phyloP scores from a whole-genome alignment of 1,140 invertebrate species.

The Mactra quadrangularis region DNA sequence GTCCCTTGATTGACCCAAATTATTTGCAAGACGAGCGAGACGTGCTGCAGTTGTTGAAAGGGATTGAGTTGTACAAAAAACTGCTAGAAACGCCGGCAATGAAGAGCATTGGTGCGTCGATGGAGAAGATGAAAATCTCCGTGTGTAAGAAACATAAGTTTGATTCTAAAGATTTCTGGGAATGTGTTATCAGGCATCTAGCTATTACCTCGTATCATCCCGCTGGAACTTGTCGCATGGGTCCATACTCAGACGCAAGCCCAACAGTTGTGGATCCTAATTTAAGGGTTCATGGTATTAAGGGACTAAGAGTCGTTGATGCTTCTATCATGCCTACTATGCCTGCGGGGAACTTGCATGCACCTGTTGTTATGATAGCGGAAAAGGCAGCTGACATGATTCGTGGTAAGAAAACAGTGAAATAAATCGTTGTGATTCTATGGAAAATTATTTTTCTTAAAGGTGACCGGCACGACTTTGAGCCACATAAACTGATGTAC shows the following conservation, averaged over 20 bases:
- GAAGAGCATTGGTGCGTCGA: conserved; percentile 34
- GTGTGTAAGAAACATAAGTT: conserved; percentile 40
- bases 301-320: conserved; percentile 70
- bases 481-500: too few relatives aligned
- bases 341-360: conserved; percentile 89
- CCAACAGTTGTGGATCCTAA: conserved; percentile 39
- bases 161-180: conserved; percentile 37
- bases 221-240: conserved; percentile 95
- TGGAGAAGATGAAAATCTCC: conserved; percentile 36
- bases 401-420: conserved; percentile 35
- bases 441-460: too few relatives aligned
- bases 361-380: conserved; percentile 92
- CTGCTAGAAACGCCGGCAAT: conserved; percentile 37
- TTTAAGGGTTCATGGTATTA: conserved; percentile 50
- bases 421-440: too few relatives aligned
- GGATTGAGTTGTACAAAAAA: conserved; percentile 28
- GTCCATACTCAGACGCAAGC: background rate
- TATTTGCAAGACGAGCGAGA: conserved; percentile 72
- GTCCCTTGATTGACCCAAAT: conserved; percentile 92
- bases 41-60: conserved; percentile 44
- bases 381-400: conserved; percentile 94
- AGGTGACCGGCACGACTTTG: too few relatives aligned
- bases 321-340: conserved; percentile 73
- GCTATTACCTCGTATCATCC: conserved; percentile 83
- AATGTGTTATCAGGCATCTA: conserved; percentile 32